These are phyloP conservation scores for Halichondria panicea DNA, from an alignment of 37 sponge, comb jelly and placozoan species.

Conservation along the genomic window DNA sequence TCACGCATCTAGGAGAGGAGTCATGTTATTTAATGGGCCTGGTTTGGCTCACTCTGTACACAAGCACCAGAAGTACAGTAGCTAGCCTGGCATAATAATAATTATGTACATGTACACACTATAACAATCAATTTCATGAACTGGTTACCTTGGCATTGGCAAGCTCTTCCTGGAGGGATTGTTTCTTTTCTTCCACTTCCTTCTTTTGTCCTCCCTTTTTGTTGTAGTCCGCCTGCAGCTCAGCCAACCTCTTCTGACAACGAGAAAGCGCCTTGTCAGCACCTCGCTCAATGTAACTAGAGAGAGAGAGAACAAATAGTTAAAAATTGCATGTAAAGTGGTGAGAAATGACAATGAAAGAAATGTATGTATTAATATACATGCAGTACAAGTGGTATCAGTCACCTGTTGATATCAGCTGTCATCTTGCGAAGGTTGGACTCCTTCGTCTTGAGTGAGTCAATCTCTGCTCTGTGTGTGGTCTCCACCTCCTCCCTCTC, in stretches of 20 bases:
- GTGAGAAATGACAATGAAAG: too few relatives aligned
- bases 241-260: constrained; percentile 19
- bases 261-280: constrained; percentile 5
- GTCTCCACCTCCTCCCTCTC: constrained; percentile 37
- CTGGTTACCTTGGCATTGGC: constrained; percentile 55
- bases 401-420: constrained; percentile 29
- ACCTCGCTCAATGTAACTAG: constrained; percentile 26
- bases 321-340: too few relatives aligned
- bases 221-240: neutral
- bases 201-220: constrained; percentile 28
- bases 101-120: neutral
- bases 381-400: too few relatives aligned
- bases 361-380: too few relatives aligned
- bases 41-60: too few relatives aligned
- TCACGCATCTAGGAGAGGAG: constrained; percentile 28
- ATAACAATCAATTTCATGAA: neutral
- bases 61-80: too few relatives aligned
- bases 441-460: constrained; percentile 7
- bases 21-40: too few relatives aligned
- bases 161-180: constrained; percentile 40
- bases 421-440: neutral
- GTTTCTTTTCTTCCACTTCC: constrained; percentile 44
- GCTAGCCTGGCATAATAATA: neutral
- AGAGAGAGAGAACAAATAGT: neutral
- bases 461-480: constrained; percentile 24